Base-by-base conservation (phyloP, 2,113 vertebrate genomes). In the Sander lucioperca region DNA sequence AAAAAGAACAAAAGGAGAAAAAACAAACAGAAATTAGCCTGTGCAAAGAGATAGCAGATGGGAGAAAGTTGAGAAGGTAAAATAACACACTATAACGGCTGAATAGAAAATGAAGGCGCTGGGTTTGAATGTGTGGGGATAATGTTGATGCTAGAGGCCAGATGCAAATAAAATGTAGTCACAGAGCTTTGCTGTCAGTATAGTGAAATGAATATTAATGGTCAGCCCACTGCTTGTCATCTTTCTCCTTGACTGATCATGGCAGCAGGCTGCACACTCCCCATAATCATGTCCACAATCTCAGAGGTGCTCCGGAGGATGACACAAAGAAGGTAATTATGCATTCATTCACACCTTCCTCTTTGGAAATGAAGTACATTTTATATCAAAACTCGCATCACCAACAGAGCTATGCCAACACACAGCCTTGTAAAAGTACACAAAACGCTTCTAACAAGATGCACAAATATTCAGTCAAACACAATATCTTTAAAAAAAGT, bases 171-270 rank as follows among this genome's bases (percentile, higher is more conserved):
- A 33, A 63, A 67, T 23, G 13, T 7, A 14, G 25, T 67, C 54
- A 14, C 56, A 56, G 56, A 83, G 36, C 33, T 56, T 62, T 69
- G 65, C 51, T 67, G 71, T 73, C 48, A 72, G 50, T 61, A 47
- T n/a, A 67, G 56, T 72, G 61, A 81, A 82, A 86, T 79, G 0
- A 68, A 89, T 87, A 74, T 84, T 67, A 84, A 76, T 82, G 56
- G 59, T 78, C 70, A 69, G 65, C 36, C 61, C 69, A 88, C 81
- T 83, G 75, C 62, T 67, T 66, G 76, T 74, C 71, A 61, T 72
- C 54, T 66, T 48, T 70, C 66, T 58, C 54, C 76, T 59, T 39
- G 76, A 79, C 71, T 65, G 61, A 76, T 80, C 66, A 33, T 67
- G 65, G 18, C 27, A 69, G 59, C 45, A 21, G 33, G 57, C 43